phyloP scores from a whole-genome alignment of 1,140 invertebrate species.

The Habropoda laboriosa region DNA sequence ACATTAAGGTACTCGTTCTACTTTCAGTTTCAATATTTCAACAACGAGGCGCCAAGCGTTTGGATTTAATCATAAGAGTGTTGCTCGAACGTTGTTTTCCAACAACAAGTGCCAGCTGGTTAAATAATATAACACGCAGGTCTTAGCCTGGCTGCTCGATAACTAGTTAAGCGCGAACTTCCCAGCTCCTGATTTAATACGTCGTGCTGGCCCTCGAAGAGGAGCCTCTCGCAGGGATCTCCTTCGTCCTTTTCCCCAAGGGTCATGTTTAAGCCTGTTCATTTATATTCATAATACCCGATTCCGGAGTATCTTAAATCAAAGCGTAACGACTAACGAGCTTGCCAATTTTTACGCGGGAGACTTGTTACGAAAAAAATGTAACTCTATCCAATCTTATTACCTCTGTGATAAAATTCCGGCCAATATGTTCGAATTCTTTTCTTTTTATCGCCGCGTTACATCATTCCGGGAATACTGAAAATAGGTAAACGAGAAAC shows the following conservation, averaged over 20 bases:
- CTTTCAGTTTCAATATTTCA: not conserved
- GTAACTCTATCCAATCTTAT: not conserved
- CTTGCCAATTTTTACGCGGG: not conserved
- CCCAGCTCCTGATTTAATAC: constrained; percentile 27
- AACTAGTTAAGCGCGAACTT: constrained; percentile 33
- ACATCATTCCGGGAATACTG: too few relatives aligned
- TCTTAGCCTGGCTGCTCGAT: not conserved
- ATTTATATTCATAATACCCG: constrained; percentile 45
- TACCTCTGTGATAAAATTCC: not conserved
- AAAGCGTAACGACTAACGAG: constrained; percentile 12
- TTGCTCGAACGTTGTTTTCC: not conserved
- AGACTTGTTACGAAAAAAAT: not conserved
- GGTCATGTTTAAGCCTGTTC: constrained; percentile 16
- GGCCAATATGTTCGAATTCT: too few relatives aligned
- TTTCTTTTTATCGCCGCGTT: too few relatives aligned
- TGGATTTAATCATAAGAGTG: not conserved
- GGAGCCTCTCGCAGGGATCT: not conserved
- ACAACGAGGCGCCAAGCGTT: not conserved
- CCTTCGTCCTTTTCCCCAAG: constrained; percentile 32
- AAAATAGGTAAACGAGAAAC: too few relatives aligned
- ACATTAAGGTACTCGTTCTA: not conserved
- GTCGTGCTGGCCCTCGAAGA: constrained; percentile 14
- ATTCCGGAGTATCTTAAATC: constrained; percentile 22
- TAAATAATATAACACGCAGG: not conserved
- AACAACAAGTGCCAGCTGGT: constrained; percentile 11